A percentile compares a stretch with the other conserved stretches of the same genome.
Evolutionary conservation across 2,888 invertebrate species (phyloP).

Genomic region (Altica lythri): DNA sequence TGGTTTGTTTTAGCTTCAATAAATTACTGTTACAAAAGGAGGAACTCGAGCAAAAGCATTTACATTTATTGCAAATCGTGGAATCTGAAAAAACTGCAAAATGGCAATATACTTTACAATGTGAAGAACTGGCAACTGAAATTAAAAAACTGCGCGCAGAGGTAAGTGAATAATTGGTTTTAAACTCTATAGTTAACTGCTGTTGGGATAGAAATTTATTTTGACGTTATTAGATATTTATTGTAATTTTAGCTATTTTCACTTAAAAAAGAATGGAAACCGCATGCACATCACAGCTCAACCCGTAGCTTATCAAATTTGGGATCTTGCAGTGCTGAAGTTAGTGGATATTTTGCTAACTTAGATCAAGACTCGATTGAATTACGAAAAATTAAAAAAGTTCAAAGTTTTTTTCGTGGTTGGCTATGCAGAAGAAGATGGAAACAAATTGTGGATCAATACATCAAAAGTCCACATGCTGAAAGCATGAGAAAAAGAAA

Average conservation of each 20-base stretch:
- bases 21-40: conserved; percentile 87
- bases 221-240: too few relatives aligned
- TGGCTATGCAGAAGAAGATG: conserved; percentile 90
- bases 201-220: too few relatives aligned
- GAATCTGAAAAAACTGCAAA: conserved; percentile 91
- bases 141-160: conserved; percentile 87
- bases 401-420: conserved; percentile 90
- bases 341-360: conserved; percentile 43
- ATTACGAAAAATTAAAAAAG: conserved; percentile 84
- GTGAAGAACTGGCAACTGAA: conserved; percentile 86
- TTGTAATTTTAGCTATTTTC: conserved; percentile 67
- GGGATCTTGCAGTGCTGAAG: conserved; percentile 41
- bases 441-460: conserved; percentile 94
- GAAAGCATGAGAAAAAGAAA: conserved; percentile 93
- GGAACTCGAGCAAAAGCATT: conserved; percentile 88
- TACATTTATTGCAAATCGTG: conserved; percentile 85
- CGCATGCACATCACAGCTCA: conserved; percentile 54
- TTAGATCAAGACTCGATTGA: conserved; percentile 69
- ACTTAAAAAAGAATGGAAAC: conserved; percentile 79
- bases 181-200: too few relatives aligned
- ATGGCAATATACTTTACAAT: conserved; percentile 92
- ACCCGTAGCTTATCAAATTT: conserved; percentile 47
- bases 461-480: conserved; percentile 92
- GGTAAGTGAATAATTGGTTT: too few relatives aligned
- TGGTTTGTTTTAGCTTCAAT: conserved; percentile 75